Evolutionary conservation across 1,140 invertebrate species (phyloP).

Genomic region (Papilio helenus): DNA sequence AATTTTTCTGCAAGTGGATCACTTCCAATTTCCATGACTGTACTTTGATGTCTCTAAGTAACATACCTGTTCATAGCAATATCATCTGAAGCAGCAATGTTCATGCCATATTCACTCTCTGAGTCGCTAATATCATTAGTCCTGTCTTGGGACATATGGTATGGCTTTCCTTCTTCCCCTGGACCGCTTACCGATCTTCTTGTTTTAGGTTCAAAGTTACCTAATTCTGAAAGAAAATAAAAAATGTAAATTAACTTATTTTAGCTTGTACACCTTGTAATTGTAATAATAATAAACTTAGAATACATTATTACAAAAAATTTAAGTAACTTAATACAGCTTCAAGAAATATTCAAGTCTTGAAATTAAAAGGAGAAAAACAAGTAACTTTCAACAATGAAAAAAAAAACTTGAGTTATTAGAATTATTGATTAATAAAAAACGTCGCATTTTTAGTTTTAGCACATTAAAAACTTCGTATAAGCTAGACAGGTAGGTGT

Average conservation of each 20-base stretch:
- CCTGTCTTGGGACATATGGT: slow-evolving; percentile 88
- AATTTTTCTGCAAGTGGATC: too few relatives aligned
- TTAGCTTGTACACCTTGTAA: not conserved
- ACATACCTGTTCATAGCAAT: slow-evolving; percentile 85
- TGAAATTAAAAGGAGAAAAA: too few relatives aligned
- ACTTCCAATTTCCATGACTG: too few relatives aligned
- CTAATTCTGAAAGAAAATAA: slow-evolving; percentile 72
- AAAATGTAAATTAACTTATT: not conserved
- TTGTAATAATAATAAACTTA: too few relatives aligned
- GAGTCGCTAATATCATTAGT: slow-evolving; percentile 89
- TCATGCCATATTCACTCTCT: slow-evolving; percentile 97
- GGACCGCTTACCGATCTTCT: slow-evolving; percentile 87
- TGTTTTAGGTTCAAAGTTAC: slow-evolving; percentile 88
- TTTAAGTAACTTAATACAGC: too few relatives aligned
- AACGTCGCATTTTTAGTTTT: not conserved
- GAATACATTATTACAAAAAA: too few relatives aligned
- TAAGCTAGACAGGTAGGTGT: not conserved
- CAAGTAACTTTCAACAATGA: too few relatives aligned
- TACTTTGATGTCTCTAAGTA: not conserved
- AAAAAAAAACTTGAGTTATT: not conserved
- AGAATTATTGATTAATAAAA: not conserved
- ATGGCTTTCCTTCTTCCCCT: slow-evolving; percentile 92
- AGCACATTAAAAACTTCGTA: slow-evolving; percentile 4
- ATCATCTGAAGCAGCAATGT: slow-evolving; percentile 98
- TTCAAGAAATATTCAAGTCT: too few relatives aligned